phyloP scores from a whole-genome alignment of 2,797 vertebrate species.

The Acanthopagrus latus region DNA sequence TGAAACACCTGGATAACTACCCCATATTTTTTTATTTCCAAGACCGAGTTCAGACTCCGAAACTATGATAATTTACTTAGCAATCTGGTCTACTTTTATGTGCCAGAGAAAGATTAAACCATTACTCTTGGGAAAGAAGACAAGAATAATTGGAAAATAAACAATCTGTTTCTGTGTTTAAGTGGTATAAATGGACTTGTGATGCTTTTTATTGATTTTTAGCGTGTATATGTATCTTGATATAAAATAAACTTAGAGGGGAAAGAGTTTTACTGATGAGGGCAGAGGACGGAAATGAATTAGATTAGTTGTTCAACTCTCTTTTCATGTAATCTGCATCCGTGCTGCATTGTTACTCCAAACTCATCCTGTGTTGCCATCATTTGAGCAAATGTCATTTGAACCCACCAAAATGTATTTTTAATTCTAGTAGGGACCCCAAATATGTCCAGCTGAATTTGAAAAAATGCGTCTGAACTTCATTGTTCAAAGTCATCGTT shows the following conservation, averaged over 20 bases:
- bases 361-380: neutral
- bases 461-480: neutral
- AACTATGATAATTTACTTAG: constrained; percentile 35
- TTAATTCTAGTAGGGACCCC: neutral
- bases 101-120: constrained; percentile 34
- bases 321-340: neutral
- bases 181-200: constrained; percentile 33
- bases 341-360: neutral
- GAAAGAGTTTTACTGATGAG: constrained; percentile 16
- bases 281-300: constrained; percentile 12
- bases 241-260: constrained; percentile 24
- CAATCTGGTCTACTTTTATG: constrained; percentile 30
- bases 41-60: constrained; percentile 9
- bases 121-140: constrained; percentile 32
- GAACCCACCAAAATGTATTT: neutral
- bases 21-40: constrained; percentile 7
- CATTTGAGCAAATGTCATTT: neutral
- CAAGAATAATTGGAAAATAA: constrained; percentile 19
- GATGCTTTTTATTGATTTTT: constrained; percentile 46
- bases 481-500: neutral
- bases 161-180: constrained; percentile 10
- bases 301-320: constrained; percentile 15
- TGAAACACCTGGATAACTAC: constrained; percentile 34
- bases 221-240: constrained; percentile 3
- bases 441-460: neutral